phyloP scores from a whole-genome alignment of 2,888 invertebrate species.

The Marasmarcha lunaedactyla region DNA sequence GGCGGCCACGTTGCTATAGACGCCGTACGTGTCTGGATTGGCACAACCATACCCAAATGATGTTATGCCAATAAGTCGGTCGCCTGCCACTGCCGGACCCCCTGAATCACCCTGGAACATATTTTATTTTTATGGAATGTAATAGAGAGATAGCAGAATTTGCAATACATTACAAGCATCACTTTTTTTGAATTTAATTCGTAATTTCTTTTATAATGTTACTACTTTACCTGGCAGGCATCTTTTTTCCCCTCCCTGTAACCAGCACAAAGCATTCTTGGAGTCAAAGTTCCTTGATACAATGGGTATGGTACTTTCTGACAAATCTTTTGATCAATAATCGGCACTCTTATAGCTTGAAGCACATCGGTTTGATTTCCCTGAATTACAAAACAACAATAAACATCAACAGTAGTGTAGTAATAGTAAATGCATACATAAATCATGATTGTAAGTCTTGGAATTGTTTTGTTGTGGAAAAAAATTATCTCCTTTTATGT shows the following conservation, averaged over 20 bases:
- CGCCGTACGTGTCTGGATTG: neutral
- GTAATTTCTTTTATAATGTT: neutral
- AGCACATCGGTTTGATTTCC: neutral
- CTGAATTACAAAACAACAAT: neutral
- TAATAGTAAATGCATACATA: too few relatives aligned
- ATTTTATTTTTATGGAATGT: too few relatives aligned
- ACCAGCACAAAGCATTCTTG: neutral
- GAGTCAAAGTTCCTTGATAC: neutral
- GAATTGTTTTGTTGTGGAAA: too few relatives aligned
- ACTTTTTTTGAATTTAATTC: too few relatives aligned
- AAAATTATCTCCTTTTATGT: too few relatives aligned
- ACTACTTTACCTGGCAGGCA: neutral
- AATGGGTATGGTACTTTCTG: too few relatives aligned
- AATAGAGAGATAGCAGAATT: too few relatives aligned
- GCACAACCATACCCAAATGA: neutral
- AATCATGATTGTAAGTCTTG: too few relatives aligned
- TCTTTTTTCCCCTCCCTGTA: neutral
- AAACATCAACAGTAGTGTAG: too few relatives aligned
- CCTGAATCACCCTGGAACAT: neutral
- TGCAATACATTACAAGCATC: too few relatives aligned
- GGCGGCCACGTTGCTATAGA: too few relatives aligned
- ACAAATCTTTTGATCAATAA: neutral
- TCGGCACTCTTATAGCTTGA: neutral
- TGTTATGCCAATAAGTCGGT: neutral
- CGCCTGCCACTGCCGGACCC: neutral